phyloP scores from a whole-genome alignment of 2,888 invertebrate species.

The Nemoura dubitans region DNA sequence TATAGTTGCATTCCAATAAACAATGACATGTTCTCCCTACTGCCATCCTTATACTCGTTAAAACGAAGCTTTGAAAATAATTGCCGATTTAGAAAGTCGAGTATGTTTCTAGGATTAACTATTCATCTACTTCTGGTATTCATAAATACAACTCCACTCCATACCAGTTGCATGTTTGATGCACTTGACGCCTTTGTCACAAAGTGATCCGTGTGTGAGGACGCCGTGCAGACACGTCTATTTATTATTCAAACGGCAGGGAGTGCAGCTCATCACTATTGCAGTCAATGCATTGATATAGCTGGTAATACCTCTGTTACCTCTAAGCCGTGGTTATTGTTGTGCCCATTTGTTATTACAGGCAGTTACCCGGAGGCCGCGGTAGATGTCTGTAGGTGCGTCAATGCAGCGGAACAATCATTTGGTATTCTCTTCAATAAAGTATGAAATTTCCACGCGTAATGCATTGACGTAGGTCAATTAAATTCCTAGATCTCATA shows the following conservation, averaged over 20 bases:
- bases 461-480: too few species aligned
- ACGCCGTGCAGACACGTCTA: neutral
- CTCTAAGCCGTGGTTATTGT: neutral
- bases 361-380: too few species aligned
- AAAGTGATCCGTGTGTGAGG: neutral
- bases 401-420: too few species aligned
- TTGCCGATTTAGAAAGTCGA: neutral
- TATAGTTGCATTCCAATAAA: conserved; percentile 1
- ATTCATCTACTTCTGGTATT: neutral
- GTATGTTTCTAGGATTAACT: neutral
- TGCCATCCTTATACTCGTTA: neutral
- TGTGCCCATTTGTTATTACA: neutral
- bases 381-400: too few species aligned
- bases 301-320: neutral
- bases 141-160: neutral
- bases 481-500: too few species aligned
- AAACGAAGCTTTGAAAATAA: neutral
- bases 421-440: too few species aligned
- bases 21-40: neutral
- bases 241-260: neutral
- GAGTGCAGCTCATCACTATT: neutral
- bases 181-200: neutral
- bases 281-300: neutral
- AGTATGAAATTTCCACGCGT: too few species aligned
- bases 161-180: neutral